Percentiles rank a stretch among this genome's conserved stretches.
Conservation (phyloP, 2,797 vertebrate species). For the Erithacus rubecula region DNA sequence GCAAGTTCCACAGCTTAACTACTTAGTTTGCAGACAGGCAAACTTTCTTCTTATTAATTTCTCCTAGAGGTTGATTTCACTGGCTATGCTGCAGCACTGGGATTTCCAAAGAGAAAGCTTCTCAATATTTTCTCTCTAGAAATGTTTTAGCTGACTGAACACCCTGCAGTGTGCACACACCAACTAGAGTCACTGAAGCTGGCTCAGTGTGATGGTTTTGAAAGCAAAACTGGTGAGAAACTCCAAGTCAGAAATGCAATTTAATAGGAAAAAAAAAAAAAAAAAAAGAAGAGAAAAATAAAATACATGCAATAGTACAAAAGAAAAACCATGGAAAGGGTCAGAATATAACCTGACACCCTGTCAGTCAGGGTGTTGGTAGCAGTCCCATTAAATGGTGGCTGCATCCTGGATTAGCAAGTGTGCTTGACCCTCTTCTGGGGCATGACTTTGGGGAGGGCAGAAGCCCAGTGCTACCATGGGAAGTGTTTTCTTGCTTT, state of each 20-base stretch:
- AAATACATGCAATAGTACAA: no score
- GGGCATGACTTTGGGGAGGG: background rate
- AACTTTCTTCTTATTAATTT: background rate
- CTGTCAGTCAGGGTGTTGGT: no score
- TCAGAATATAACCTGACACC: no score
- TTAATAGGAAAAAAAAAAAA: no score
- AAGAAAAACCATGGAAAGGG: no score
- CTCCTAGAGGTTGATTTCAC: background rate
- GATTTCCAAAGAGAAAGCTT: background rate
- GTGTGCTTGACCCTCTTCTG: background rate
- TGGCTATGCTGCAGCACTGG: background rate
- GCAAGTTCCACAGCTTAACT: background rate
- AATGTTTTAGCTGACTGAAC: background rate
- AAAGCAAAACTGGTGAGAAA: no score
- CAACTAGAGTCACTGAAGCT: background rate
- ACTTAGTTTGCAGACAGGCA: background rate
- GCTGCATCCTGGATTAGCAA: background rate
- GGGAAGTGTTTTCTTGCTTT: background rate
- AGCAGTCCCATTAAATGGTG: no score
- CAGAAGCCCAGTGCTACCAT: background rate
- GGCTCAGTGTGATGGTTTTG: background rate
- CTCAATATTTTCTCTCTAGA: background rate
- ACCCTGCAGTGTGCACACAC: background rate
- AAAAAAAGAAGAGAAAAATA: no score
- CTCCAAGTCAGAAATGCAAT: no score